Evolutionary conservation across 2,113 vertebrate species (phyloP), one percentile per base, ranked within the genome.

Genomic region (Trogon surrucura): DNA sequence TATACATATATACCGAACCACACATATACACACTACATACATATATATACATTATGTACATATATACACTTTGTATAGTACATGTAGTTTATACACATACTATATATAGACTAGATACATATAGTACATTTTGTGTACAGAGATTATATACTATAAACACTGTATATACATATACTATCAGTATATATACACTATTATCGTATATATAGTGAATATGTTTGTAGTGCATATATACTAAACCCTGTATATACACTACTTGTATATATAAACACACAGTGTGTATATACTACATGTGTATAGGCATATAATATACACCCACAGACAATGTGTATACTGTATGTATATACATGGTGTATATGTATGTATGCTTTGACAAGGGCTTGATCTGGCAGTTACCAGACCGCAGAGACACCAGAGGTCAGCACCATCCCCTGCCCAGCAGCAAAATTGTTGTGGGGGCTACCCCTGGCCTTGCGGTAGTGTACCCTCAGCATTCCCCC

Each of bases 321-420:
- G 7, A 5, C 17, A 14, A 2, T 6, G 21, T 16, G 16, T 34
- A 11, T 11, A 20, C 27, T 26, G 1, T 4, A 19, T 3, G 5
- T 7, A 41, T 41, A 41, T 41, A 41, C 41, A 41, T 41, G 13
- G 41, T 12, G 41, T 41, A 41, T 41, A 41, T n/a, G 22, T 41
- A 41, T 41, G 13, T 13, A 20, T 8, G 13, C 41, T 41, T 41
- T 41, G 41, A 41, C 41, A 41, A 41, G 21, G 20, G 14, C 3
- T 16, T 32, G 69, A 17, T 2, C 17, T 26, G 47, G 7, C 3
- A 3, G 21, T 20, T 36, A 16, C 4, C 13, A 34, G 47, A 2
- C 4, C 3, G 8, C 5, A 4, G 32, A 18, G 21, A 26, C 16
- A 8, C 13, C 36, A 17, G 67, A 41, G 47, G 23, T 5, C 30